Evolutionary conservation across 1,140 invertebrate genomes (phyloP), one percentile per base, ranked within the genome.

Genomic region (Drosophila ercepeae): DNA sequence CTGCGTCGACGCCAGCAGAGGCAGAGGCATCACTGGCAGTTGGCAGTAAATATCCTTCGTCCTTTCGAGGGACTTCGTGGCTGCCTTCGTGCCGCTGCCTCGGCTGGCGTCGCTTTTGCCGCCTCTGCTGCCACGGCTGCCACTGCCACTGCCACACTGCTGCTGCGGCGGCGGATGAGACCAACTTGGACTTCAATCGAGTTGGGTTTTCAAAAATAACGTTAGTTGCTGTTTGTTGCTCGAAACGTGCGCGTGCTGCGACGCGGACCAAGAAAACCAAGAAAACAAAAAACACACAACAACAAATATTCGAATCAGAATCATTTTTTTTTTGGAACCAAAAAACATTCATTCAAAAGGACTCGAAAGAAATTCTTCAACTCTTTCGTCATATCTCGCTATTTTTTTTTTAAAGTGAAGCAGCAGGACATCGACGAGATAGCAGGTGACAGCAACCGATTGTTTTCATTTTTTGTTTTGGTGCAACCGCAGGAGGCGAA

Each of bases 161-260:
- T 45, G 54, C 53, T 60, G 67, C 52, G 60, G 54, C 64, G 55
- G 65, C 50, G 48, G 36, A 81, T 76, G 29, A 32, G 11, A n/a
- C 54, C 58, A 49, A 75, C 82, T 86, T 86, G 77, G 82, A 89
- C 79, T 90, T 90, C 77, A 82, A 86, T 86, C 74, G 84, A 82
- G 83, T 82, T 90, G 69, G 71, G 72, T 75, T 89, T 86, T 86
- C 70, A 75, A 89, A 90, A 88, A 88, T 89, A 90, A 90, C 89
- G 81, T 90, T 90, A 90, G 89, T 90, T 90, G 84, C 89, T 89
- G 89, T 90, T 90, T 90, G 89, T 89, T 90, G 89, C 89, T 90
- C 84, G 89, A 77, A 81, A 89, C 84, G 89, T 90, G 89, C 81
- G 89, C 83, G 89, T 89, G 89, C 75, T 81, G 75, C 84, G 74